Base-by-base conservation (phyloP, 2,113 vertebrate genomes). In the Sinocyclocheilus anshuiensis region DNA sequence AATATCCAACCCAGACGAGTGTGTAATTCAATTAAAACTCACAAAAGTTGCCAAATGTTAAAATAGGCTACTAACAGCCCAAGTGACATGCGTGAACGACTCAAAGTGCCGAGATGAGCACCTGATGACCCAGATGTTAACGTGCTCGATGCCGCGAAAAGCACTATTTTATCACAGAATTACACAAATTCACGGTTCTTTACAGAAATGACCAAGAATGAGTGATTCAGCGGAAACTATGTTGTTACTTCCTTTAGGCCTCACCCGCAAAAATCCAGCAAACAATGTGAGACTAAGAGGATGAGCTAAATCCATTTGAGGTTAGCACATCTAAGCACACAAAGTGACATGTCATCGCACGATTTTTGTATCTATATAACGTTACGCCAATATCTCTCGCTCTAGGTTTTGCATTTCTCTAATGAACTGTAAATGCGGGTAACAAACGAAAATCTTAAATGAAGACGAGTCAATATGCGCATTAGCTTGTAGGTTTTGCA, bases 191-290 rank as follows among this genome's bases (percentile, higher is more conserved):
- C 6, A 16, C 0, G 13, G 10, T 26, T 6, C 13, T 55, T 7
- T 5, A 6, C 3, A 29, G 4, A 57, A 74, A 12, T 1, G 11
- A 8, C 7, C 12, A 3, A 71, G 8, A 24, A 24, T 3, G 4
- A 39, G 9, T 24, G 69, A 26, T 84, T 75, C 12, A 45, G 50
- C 45, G 4, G 24, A 59, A 42, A 59, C 6, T 10, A 26, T 74
- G 18, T 6, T 24, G 81, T 55, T 50, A 84, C 82, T 84, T 84
- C 82, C 82, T 84, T 42, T 84, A 84, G 67, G 82, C 82, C 82
- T 84, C 82, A 74, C 69, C 82, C 69, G 82, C 50, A 59, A 53
- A 83, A 53, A 83, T 71, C 81, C 24, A 18, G 69, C 50, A 42
- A 74, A 83, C 81, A 55, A 26, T 42, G 69, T 26, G 69, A 83